A percentile compares a stretch with the other conserved stretches of the same genome.
Evolutionary conservation across 2,888 invertebrate species (phyloP).

Genomic region (Harpagoxenus sublaevis): DNA sequence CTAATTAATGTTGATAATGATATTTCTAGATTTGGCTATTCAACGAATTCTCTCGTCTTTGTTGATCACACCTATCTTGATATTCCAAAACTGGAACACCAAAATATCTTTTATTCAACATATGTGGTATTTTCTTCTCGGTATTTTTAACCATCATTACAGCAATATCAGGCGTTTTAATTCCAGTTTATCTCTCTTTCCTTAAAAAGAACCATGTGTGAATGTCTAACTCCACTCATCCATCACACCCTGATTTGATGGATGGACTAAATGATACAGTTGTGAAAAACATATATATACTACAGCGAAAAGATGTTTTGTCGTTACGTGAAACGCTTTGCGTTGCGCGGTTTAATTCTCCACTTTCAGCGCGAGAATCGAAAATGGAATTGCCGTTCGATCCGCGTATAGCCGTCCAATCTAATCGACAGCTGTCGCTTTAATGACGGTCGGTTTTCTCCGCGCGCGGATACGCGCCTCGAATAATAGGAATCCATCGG

Average conservation of each 20-base stretch:
- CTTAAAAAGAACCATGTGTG: neutral
- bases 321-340: neutral
- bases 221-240: conserved; percentile 1
- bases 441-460: conserved; percentile 37
- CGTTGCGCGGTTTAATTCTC: conserved; percentile 1
- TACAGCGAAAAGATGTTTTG: neutral
- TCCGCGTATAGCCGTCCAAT: conserved; percentile 17
- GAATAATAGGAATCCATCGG: conserved; percentile 60
- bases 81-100: neutral
- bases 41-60: neutral
- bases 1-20: neutral
- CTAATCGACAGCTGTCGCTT: conserved; percentile 59
- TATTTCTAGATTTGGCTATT: neutral
- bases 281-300: too few relatives aligned
- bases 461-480: conserved; percentile 27
- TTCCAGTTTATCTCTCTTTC: neutral
- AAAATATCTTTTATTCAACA: neutral
- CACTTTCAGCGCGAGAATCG: neutral
- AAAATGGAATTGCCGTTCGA: conserved; percentile 20
- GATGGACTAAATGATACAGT: conserved; percentile 22
- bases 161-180: neutral
- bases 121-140: neutral
- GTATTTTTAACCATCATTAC: neutral
- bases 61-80: neutral
- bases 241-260: neutral